Conservation (phyloP, 2,888 invertebrate genomes). For the Synergus itoensis region DNA sequence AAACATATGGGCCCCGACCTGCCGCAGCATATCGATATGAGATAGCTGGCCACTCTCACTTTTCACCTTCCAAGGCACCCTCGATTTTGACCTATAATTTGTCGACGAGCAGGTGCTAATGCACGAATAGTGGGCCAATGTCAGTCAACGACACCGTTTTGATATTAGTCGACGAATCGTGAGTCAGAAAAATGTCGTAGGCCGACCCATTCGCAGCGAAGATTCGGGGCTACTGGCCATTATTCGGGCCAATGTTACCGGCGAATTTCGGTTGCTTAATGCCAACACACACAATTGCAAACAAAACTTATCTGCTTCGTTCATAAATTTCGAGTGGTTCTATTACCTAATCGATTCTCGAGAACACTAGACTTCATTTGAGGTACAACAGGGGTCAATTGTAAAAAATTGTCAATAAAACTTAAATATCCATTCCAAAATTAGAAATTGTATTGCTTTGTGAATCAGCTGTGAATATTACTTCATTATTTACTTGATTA, state of each 20-base stretch:
- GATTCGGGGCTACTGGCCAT: slow-evolving; percentile 71
- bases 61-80: slow-evolving; percentile 58
- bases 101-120: slow-evolving; percentile 63
- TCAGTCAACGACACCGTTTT: slow-evolving; percentile 68
- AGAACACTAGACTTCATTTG: no score
- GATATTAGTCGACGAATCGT: slow-evolving; percentile 36
- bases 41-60: slow-evolving; percentile 62
- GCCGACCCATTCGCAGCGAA: slow-evolving; percentile 46
- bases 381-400: no score
- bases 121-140: slow-evolving; percentile 72
- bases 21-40: not conserved
- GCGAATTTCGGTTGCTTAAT: slow-evolving; percentile 62
- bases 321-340: slow-evolving; percentile 39
- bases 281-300: slow-evolving; percentile 40
- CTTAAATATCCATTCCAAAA: no score
- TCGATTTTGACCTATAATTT: slow-evolving; percentile 48
- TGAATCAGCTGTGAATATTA: no score
- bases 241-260: slow-evolving; percentile 74
- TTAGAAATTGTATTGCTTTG: no score
- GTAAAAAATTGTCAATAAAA: no score
- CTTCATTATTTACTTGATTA: no score
- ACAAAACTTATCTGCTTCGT: slow-evolving; percentile 12
- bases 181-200: slow-evolving; percentile 56
- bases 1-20: not conserved
- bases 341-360: no score